These are phyloP conservation scores for Apocrypta bakeri DNA, from an alignment of 1,140 invertebrate species.

Conservation along the genomic window DNA sequence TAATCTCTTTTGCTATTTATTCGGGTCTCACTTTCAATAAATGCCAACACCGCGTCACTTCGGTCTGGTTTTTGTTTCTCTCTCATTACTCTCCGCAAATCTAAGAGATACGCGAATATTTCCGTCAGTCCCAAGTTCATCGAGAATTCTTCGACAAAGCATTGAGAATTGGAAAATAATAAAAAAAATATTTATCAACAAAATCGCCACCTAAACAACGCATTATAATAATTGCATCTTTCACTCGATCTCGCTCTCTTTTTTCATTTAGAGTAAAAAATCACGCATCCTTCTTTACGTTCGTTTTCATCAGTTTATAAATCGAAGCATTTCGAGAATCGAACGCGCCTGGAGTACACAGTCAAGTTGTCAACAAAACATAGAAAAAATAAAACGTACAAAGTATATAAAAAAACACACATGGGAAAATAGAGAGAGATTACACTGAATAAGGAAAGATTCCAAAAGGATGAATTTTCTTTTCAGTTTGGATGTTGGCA, in stretches of 20 bases:
- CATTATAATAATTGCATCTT: constrained; percentile 14
- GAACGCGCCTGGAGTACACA: constrained; percentile 51
- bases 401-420: constrained; percentile 45
- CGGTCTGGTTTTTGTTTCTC: constrained; percentile 33
- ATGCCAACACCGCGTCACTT: constrained; percentile 33
- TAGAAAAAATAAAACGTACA: constrained; percentile 48
- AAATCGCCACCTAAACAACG: constrained; percentile 37
- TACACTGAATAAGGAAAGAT: constrained; percentile 42
- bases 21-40: neutral
- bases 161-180: constrained; percentile 47
- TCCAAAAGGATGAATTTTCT: constrained; percentile 43
- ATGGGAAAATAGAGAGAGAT: constrained; percentile 36
- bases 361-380: constrained; percentile 51
- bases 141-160: constrained; percentile 17
- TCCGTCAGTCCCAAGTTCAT: neutral
- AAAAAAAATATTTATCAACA: constrained; percentile 42
- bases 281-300: constrained; percentile 46
- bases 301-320: constrained; percentile 22
- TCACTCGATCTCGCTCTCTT: constrained; percentile 35
- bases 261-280: constrained; percentile 29
- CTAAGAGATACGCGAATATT: constrained; percentile 21
- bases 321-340: constrained; percentile 47
- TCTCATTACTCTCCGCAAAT: neutral
- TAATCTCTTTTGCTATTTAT: constrained; percentile 18
- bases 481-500: constrained; percentile 25